Percentiles rank a stretch among this genome's conserved stretches.
Conservation (phyloP, 2,888 invertebrate species). For the Cotesia congregata region DNA sequence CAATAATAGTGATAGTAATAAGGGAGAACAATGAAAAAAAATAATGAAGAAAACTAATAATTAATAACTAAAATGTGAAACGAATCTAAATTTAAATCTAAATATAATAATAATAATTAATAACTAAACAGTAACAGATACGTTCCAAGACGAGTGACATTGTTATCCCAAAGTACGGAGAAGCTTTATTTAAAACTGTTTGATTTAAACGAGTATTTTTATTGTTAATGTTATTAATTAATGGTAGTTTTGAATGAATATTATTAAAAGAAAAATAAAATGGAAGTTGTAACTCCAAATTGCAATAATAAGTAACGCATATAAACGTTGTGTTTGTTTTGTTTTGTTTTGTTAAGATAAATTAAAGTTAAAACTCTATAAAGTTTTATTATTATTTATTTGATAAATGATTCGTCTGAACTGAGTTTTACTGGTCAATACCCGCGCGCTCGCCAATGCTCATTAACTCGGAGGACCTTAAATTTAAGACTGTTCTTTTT, state of each 20-base stretch:
- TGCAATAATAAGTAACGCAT: background rate
- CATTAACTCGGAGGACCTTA: conserved; percentile 52
- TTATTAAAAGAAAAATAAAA: background rate
- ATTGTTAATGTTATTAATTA: conserved; percentile 1
- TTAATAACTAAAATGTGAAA: conserved; percentile 10
- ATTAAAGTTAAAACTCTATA: conserved; percentile 1
- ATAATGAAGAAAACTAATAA: conserved; percentile 3
- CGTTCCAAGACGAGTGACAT: conserved; percentile 55
- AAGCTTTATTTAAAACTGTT: conserved; percentile 59
- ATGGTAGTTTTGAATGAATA: too few relatives aligned
- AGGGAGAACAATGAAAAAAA: background rate
- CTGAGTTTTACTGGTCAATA: conserved; percentile 39
- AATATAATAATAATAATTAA: background rate
- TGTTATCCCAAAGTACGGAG: conserved; percentile 50
- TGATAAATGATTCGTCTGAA: conserved; percentile 25
- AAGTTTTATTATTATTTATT: conserved; percentile 22
- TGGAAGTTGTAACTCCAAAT: background rate
- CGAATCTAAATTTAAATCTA: background rate
- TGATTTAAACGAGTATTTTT: conserved; percentile 8
- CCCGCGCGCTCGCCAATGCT: conserved; percentile 54
- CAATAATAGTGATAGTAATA: conserved; percentile 11
- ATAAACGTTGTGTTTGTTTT: background rate
- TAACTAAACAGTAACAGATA: conserved; percentile 48
- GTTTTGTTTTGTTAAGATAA: background rate
- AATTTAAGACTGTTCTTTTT: conserved; percentile 62